These are phyloP conservation scores for Sebastes nivosus DNA, from an alignment of 2,797 vertebrate species.

Conservation along the genomic window DNA sequence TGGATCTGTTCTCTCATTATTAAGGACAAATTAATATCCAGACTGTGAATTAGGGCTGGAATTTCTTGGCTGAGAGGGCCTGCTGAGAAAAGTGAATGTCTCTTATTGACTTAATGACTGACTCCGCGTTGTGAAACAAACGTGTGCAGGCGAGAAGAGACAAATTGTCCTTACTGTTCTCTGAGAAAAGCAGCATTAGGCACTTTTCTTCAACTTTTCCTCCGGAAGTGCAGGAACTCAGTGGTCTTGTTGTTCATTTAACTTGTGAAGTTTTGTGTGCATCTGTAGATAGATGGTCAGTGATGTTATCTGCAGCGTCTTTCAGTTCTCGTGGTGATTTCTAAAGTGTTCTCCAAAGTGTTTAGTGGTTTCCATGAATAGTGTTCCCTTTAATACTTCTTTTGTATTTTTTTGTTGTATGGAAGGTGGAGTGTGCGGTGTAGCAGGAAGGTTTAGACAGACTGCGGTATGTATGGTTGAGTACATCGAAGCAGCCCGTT, in stretches of 20 bases:
- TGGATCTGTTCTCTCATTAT: not conserved
- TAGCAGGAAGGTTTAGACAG: not conserved
- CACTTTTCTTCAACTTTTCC: not conserved
- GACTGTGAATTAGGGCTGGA: conserved; percentile 7
- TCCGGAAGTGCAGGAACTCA: not conserved
- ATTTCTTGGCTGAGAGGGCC: not conserved
- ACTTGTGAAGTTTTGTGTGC: conserved; percentile 18
- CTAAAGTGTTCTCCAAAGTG: conserved; percentile 33
- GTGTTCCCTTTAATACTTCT: not conserved
- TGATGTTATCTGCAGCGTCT: not conserved
- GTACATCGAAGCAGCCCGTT: fast-evolving
- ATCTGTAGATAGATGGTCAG: conserved; percentile 6
- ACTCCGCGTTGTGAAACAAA: not conserved
- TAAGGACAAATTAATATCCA: not conserved
- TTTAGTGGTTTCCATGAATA: conserved; percentile 33
- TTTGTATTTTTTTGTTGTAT: not conserved
- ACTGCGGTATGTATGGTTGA: not conserved
- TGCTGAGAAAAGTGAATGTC: conserved; percentile 1
- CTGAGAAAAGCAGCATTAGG: not conserved
- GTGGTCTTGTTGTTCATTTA: not conserved
- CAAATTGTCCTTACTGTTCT: not conserved
- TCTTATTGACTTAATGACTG: conserved; percentile 4
- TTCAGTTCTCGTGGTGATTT: conserved; percentile 14
- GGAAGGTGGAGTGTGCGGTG: not conserved
- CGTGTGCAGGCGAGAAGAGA: not conserved